Conservation (phyloP, 1,140 invertebrate genomes). For the Xylocopa sonorina region DNA sequence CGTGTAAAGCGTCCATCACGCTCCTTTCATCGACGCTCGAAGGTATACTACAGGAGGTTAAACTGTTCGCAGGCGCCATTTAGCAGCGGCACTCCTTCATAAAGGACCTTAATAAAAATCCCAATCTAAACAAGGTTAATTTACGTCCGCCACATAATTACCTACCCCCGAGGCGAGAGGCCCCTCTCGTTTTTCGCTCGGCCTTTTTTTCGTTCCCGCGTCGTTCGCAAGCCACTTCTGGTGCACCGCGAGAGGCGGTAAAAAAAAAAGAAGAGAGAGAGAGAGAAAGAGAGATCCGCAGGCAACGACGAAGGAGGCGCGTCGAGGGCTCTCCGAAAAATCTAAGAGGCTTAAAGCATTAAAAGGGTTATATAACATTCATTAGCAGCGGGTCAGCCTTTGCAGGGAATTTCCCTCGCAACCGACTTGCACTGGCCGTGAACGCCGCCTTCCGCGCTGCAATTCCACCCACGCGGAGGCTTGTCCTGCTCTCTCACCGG, state of each 20-base stretch:
- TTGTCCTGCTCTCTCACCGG: conserved; percentile 37
- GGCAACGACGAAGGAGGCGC: conserved; percentile 46
- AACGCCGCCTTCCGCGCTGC: conserved; percentile 48
- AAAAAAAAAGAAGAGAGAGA: too few species aligned
- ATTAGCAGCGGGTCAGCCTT: conserved; percentile 81
- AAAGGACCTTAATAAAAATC: conserved; percentile 82
- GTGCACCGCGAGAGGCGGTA: conserved; percentile 59
- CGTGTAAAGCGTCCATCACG: not conserved
- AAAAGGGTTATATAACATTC: conserved; percentile 83
- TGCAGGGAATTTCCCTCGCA: conserved; percentile 80
- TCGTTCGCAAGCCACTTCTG: conserved; percentile 61
- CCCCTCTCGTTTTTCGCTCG: conserved; percentile 45
- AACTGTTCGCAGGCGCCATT: conserved; percentile 72
- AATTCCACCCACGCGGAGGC: not conserved
- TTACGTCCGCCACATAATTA: conserved; percentile 83
- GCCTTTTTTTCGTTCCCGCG: conserved; percentile 10
- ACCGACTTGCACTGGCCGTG: conserved; percentile 55
- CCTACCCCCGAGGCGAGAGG: conserved; percentile 73
- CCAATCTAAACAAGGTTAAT: conserved; percentile 83
- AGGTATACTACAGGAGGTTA: conserved; percentile 58
- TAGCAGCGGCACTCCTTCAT: conserved; percentile 74
- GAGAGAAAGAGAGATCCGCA: conserved; percentile 19
- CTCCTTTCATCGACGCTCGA: conserved; percentile 57
- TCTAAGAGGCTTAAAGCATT: conserved; percentile 82
- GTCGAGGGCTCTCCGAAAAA: conserved; percentile 80